Evolutionary conservation across 2,888 invertebrate species (phyloP), one percentile per base, ranked within the genome.

Genomic region (Spisula subtruncata): DNA sequence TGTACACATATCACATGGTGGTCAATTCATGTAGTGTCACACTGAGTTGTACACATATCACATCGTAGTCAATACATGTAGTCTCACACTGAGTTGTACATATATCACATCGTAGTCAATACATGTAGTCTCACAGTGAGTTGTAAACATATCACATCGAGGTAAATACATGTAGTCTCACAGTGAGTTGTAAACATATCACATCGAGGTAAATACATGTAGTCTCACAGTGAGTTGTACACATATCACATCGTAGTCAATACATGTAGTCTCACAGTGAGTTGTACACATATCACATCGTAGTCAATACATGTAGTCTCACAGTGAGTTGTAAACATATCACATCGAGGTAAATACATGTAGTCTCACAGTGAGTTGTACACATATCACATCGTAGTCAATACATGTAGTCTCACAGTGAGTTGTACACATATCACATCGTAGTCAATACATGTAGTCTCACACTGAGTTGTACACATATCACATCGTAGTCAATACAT

Each of bases 101-200:
- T 6, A 25, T 66, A 66, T n/a, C n/a, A n/a, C 51, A 4, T 51
- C 16, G 51, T 51, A 14, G 51, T 51, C 14, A 51, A 51, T 8
- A 66, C 60, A n/a, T n/a, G n/a, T n/a, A n/a, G n/a, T 56, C 25
- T n/a, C 60, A 66, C 25, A 66, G 60, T 25, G 56, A 56, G 56
- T 56, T n/a, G 56, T 56, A 18, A 25, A 25, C 10, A 25, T 66
- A 66, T n/a, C n/a, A n/a, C 51, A 4, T 51, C 16, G 51, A 10
- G 51, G 51, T 51, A 10, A 51, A 51, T 8, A 66, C 60, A n/a
- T n/a, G n/a, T n/a, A n/a, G n/a, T 56, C 25, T n/a, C 60, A 66
- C 25, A 66, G 60, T 25, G 56, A 56, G 56, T 56, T n/a, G 56
- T 56, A 18, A 25, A 25, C 10, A 25, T 66, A 66, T n/a, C n/a